Percentiles rank a stretch among this genome's conserved stretches.
Evolutionary conservation across 2,888 invertebrate species (phyloP).

Genomic region (Drosophila mimetica): DNA sequence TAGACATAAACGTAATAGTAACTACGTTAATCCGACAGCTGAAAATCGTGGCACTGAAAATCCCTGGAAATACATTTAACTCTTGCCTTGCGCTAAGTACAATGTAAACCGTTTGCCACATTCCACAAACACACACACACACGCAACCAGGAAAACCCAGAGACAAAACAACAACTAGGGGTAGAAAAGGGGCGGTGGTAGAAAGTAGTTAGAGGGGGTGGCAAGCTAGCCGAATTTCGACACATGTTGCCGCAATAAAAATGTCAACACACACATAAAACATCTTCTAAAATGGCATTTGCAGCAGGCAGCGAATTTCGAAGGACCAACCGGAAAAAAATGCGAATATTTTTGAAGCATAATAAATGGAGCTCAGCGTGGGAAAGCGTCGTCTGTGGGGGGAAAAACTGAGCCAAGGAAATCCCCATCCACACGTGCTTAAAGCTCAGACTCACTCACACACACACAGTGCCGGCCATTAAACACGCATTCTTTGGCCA

Average conservation of each 20-base stretch:
- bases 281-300: conserved; percentile 81
- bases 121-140: conserved; percentile 24
- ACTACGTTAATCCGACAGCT: conserved; percentile 34
- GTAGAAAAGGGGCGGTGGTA: conserved; percentile 1
- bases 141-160: conserved; percentile 40
- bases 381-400: conserved; percentile 3
- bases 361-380: conserved; percentile 68
- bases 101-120: conserved; percentile 69
- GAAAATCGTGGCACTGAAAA: conserved; percentile 25
- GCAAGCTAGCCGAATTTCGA: conserved; percentile 63
- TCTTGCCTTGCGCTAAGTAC: conserved; percentile 69
- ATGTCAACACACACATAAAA: conserved; percentile 80
- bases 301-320: conserved; percentile 72
- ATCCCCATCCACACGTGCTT: conserved; percentile 61
- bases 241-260: conserved; percentile 81
- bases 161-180: conserved; percentile 42
- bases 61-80: conserved; percentile 58
- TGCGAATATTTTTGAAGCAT: conserved; percentile 68
- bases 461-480: conserved; percentile 79
- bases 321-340: conserved; percentile 56
- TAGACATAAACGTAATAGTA: conserved; percentile 15
- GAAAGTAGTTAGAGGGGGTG: conserved; percentile 5
- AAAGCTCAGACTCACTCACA: conserved; percentile 57
- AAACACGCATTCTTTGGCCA: conserved; percentile 79
- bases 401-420: conserved; percentile 8